A percentile compares a stretch with the other conserved stretches of the same genome.
Conservation (phyloP, 2,797 vertebrate species). For the Luscinia megarhynchos region DNA sequence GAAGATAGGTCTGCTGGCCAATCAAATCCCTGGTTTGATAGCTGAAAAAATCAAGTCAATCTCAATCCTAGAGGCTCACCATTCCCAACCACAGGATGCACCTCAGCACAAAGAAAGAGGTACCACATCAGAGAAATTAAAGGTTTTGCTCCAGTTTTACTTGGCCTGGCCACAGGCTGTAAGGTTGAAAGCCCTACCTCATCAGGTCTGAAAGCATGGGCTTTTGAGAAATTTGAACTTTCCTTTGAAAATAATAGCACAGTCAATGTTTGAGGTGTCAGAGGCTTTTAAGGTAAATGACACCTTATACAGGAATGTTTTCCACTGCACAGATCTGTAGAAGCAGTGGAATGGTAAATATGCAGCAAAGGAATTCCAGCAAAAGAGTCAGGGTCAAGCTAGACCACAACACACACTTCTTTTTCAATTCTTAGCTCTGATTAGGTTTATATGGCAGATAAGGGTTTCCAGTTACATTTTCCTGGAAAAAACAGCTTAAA, state of each 20-base stretch:
- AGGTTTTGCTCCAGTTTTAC: neutral
- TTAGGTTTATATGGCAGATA: neutral
- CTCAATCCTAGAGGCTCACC: neutral
- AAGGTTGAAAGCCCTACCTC: neutral
- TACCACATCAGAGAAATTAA: neutral
- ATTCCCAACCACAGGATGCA: neutral
- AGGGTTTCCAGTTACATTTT: neutral
- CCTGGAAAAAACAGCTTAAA: neutral
- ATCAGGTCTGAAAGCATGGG: neutral
- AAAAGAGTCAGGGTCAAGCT: neutral
- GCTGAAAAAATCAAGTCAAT: neutral
- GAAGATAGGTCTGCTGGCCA: neutral
- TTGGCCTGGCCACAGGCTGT: accelerated
- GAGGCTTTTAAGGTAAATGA: neutral
- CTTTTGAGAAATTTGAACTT: neutral
- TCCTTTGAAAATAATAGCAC: neutral
- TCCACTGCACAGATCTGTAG: neutral
- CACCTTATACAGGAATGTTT: neutral
- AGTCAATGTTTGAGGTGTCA: neutral
- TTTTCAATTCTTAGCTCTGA: neutral
- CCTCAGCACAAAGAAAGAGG: neutral
- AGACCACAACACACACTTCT: neutral
- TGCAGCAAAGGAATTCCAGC: neutral
- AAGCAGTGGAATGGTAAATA: neutral
- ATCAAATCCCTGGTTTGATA: neutral